Evolutionary conservation across 2,113 vertebrate species (phyloP), one percentile per base, ranked within the genome.

Genomic region (Naja naja): DNA sequence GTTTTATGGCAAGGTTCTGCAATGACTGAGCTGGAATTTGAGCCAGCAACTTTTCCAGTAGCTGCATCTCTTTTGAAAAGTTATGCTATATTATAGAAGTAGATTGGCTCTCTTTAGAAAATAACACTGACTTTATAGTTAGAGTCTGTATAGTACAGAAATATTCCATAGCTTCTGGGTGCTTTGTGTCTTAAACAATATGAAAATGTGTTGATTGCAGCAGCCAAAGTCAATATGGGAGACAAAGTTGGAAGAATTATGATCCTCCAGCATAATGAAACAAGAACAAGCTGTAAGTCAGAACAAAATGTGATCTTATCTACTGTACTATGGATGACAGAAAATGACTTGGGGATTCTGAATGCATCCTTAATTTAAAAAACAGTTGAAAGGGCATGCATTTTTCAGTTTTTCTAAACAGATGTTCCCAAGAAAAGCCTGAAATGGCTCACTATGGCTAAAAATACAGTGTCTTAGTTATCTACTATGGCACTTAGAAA

Each of bases 231-330:
- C 45, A 92, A 88, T 0, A 4, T 0, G 1, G 2, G 2, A 64
- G 18, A 58, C 25, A 91, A 88, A 18, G 11, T 1, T 39, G 39
- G 45, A 53, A 85, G 69, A 95, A 90, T 34, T 9, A 94, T 93
- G 95, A 69, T 10, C 1, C 18, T 95, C 64, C 87, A 93, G 88
- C 7, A 89, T 96, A 94, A 94, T 88, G n/a, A 2, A 5, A 9
- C 9, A 93, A 43, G 47, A 94, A 92, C 39, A 52, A 0, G 0
- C 43, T 92, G 2, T 53, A 90, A 95, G 20, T 34, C 47, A 92
- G 89, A 93, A 94, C 43, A 87, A 94, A 87, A 16, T 58, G 47
- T 93, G 88, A 94, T 85, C 47, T 91, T 56, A 30, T 95, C 95
- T 49, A 92, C 12, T 25, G 30, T 90, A 74, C 0, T 3, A 47